A percentile compares a stretch with the other conserved stretches of the same genome.
These are phyloP conservation scores for Actias luna DNA, from an alignment of 2,888 invertebrate species.

Conservation along the genomic window DNA sequence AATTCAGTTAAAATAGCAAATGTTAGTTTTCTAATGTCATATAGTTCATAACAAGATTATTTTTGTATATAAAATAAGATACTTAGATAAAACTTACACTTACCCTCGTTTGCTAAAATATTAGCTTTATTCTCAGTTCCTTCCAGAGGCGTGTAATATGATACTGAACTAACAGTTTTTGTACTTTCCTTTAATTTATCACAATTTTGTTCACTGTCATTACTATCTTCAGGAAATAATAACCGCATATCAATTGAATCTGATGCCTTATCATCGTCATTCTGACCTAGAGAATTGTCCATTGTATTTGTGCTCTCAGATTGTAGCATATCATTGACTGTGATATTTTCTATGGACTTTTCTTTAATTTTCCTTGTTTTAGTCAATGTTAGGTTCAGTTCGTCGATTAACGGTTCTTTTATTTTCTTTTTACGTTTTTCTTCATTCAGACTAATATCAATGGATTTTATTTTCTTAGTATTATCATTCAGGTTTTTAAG, in stretches of 20 bases:
- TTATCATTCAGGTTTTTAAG: conserved; percentile 53
- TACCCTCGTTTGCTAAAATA: conserved; percentile 44
- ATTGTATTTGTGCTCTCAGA: conserved; percentile 26
- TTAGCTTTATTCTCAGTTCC: conserved; percentile 56
- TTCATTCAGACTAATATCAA: conserved; percentile 57
- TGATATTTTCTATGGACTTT: conserved; percentile 17
- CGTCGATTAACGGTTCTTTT: conserved; percentile 54
- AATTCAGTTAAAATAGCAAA: too few relatives aligned
- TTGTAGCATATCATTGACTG: conserved; percentile 22
- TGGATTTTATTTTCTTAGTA: conserved; percentile 42
- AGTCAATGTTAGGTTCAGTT: conserved; percentile 62
- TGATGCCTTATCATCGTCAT: conserved; percentile 46
- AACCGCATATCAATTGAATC: conserved; percentile 64
- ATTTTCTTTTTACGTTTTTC: conserved; percentile 51
- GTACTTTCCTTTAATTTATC: conserved; percentile 25
- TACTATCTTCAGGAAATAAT: conserved; percentile 67
- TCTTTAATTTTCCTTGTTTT: conserved; percentile 40
- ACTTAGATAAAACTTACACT: conserved; percentile 21
- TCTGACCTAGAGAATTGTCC: conserved; percentile 19
- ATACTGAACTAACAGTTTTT: conserved; percentile 21
- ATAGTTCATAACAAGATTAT: neutral
- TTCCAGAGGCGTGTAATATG: conserved; percentile 56
- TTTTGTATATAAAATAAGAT: conserved; percentile 11
- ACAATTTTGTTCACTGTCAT: conserved; percentile 42
- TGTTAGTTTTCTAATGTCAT: neutral